Percentiles rank a stretch among this genome's conserved stretches.
Conservation (phyloP, 1,140 invertebrate species). For the Bombus superbus region DNA sequence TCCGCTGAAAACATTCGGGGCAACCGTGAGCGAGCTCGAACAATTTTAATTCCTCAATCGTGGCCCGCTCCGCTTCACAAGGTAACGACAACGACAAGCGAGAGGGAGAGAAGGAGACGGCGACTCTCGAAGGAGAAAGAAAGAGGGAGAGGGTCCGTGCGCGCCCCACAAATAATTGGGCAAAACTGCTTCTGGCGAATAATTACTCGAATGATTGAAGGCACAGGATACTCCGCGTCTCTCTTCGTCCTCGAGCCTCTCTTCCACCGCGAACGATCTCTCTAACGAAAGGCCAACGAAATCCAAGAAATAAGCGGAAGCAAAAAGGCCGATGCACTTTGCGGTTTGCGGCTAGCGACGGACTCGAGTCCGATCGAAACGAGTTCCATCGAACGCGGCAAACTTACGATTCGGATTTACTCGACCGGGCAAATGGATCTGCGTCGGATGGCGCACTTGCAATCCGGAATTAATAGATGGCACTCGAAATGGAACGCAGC, state of each 20-base stretch:
- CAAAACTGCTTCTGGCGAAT: constrained; percentile 69
- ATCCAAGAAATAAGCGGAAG: constrained; percentile 65
- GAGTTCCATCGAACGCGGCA: not conserved
- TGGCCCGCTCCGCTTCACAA: constrained; percentile 49
- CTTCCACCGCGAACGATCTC: not conserved
- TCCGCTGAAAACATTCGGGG: constrained; percentile 52
- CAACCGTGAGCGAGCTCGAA: constrained; percentile 60
- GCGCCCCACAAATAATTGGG: constrained; percentile 70
- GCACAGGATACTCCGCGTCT: not conserved
- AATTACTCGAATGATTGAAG: constrained; percentile 69
- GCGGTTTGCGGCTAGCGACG: constrained; percentile 41
- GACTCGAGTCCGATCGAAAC: constrained; percentile 31
- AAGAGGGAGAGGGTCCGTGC: constrained; percentile 23
- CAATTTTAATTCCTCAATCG: constrained; percentile 77
- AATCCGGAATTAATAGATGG: not conserved
- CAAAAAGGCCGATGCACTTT: constrained; percentile 59
- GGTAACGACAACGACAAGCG: constrained; percentile 21
- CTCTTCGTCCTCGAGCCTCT: not conserved
- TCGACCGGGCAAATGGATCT: not conserved
- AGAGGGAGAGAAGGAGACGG: not conserved
- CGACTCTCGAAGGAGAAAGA: not conserved
- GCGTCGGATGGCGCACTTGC: too few relatives aligned
- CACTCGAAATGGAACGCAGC: too few relatives aligned
- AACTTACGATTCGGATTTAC: not conserved
- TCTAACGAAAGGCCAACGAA: constrained; percentile 63